Evolutionary conservation across 2,888 invertebrate genomes (phyloP).

Genomic region (Tetragonisca angustula): DNA sequence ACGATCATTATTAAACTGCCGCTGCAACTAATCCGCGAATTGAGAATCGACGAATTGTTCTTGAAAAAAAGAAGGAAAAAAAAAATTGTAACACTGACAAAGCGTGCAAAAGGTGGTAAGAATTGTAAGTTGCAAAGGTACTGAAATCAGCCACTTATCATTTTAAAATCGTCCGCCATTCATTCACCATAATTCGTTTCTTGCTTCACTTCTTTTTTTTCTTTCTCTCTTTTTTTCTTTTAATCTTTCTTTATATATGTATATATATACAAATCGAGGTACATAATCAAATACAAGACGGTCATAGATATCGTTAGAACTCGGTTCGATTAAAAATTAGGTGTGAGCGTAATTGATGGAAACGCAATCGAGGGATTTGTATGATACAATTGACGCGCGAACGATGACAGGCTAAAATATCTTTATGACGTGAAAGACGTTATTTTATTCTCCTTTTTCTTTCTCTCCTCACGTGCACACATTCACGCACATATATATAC

Average conservation of each 20-base stretch:
- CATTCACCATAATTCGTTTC: constrained; percentile 20
- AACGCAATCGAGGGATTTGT: constrained; percentile 16
- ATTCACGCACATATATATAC: too few species aligned
- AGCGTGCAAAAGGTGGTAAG: background rate
- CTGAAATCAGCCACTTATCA: constrained; percentile 24
- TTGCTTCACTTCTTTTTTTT: constrained; percentile 8
- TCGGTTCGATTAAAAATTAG: constrained; percentile 37
- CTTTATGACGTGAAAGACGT: constrained; percentile 45
- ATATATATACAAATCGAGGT: constrained; percentile 47
- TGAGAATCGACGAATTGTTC: background rate
- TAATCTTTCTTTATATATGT: constrained; percentile 33
- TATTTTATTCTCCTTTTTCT: constrained; percentile 14
- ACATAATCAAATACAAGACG: constrained; percentile 50
- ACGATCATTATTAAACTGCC: constrained; percentile 1
- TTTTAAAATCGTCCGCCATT: constrained; percentile 17
- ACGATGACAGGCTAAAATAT: constrained; percentile 32
- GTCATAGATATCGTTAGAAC: constrained; percentile 32
- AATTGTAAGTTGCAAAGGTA: constrained; percentile 1
- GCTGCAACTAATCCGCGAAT: constrained; percentile 15
- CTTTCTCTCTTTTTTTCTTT: background rate
- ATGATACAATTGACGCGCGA: constrained; percentile 39
- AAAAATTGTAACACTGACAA: background rate
- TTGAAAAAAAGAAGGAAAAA: background rate
- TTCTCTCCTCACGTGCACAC: background rate
- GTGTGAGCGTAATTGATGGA: constrained; percentile 16